These are phyloP conservation scores for Sinodicranocentrus sp. DNA, from an alignment of 2,888 invertebrate species.

Conservation along the genomic window DNA sequence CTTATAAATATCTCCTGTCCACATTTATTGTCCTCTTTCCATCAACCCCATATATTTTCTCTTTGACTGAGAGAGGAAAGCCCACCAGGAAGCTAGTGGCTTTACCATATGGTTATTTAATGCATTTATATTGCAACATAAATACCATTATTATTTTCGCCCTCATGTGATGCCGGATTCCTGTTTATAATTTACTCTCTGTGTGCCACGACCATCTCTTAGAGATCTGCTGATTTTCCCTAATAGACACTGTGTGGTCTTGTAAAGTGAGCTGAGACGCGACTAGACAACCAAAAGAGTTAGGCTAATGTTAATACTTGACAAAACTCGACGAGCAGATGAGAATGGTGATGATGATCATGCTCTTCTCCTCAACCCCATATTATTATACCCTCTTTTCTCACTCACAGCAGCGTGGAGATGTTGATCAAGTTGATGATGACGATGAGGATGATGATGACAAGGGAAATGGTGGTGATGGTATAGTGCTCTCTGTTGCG, in stretches of 20 bases:
- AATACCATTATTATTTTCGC: conserved; percentile 31
- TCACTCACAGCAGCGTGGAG: conserved; percentile 15
- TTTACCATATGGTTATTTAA: conserved; percentile 28
- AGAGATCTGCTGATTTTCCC: conserved; percentile 52
- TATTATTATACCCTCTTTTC: conserved; percentile 8
- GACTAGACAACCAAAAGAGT: conserved; percentile 42
- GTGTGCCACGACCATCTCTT: neutral
- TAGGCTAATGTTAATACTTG: conserved; percentile 48
- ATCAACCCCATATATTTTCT: too few species aligned
- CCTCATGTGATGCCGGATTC: conserved; percentile 38
- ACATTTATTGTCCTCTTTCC: too few species aligned
- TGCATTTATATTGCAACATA: conserved; percentile 44
- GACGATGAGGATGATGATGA: conserved; percentile 44
- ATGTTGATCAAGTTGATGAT: conserved; percentile 56
- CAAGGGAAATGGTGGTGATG: conserved; percentile 44
- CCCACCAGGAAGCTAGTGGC: neutral
- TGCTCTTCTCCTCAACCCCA: conserved; percentile 23
- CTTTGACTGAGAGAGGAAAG: neutral
- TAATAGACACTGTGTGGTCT: conserved; percentile 49
- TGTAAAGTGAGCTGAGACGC: conserved; percentile 34
- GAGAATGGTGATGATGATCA: conserved; percentile 37
- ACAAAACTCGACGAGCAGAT: conserved; percentile 24
- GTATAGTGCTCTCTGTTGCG: conserved; percentile 11
- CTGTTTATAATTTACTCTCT: conserved; percentile 40
- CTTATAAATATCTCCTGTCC: too few species aligned